phyloP scores from a whole-genome alignment of 23 tunicate genomes.

The Styela clava region DNA sequence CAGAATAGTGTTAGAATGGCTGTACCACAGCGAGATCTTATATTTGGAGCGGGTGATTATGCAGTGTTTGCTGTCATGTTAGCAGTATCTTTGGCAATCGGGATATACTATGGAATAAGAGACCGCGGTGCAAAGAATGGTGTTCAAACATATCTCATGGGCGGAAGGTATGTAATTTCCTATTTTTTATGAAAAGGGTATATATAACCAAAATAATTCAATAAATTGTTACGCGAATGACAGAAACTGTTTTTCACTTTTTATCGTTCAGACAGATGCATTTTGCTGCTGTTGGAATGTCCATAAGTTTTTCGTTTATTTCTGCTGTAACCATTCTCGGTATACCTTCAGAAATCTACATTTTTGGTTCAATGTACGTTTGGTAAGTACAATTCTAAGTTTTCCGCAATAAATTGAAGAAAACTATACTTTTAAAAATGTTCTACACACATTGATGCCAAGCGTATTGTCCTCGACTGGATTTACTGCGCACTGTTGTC shows the following conservation, averaged over 20 bases:
- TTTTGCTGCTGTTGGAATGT: conserved; percentile 43
- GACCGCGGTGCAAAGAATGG: conserved; percentile 12
- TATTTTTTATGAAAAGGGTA: too few relatives aligned
- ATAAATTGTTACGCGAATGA: not conserved
- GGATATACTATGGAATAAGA: conserved; percentile 61
- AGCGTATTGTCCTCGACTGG: too few relatives aligned
- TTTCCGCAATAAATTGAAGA: too few relatives aligned
- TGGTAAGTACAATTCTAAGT: conserved; percentile 74
- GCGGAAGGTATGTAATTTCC: conserved; percentile 60
- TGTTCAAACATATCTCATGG: conserved; percentile 67
- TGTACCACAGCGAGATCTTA: not conserved
- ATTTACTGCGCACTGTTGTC: too few relatives aligned
- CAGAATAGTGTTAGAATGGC: too few relatives aligned
- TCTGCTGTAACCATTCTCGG: conserved; percentile 75
- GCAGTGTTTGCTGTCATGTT: conserved; percentile 69
- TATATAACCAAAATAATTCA: too few relatives aligned
- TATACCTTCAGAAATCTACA: conserved; percentile 54
- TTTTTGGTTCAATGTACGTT: conserved; percentile 56
- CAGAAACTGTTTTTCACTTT: not conserved
- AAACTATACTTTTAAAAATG: too few relatives aligned
- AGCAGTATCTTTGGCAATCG: conserved; percentile 58
- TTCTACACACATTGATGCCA: too few relatives aligned
- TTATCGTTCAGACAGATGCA: conserved; percentile 37
- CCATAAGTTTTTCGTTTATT: conserved; percentile 35
- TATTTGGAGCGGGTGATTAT: conserved; percentile 56